Conservation (phyloP, 2,888 invertebrate genomes). For the Macaria liturata region DNA sequence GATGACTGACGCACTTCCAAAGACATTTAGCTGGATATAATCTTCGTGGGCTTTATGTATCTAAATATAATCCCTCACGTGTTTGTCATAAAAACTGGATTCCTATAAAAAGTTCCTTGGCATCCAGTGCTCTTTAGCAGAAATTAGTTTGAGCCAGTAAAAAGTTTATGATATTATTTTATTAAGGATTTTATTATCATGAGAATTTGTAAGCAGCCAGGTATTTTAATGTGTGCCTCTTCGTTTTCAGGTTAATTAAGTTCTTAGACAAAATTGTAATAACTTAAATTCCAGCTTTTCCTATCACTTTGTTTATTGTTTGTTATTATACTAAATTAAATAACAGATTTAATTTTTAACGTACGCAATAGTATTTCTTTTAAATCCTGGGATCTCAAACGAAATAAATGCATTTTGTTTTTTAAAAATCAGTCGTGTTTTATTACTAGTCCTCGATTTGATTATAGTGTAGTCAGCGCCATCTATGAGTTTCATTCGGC, state of each 20-base stretch:
- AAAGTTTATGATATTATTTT: conserved; percentile 11
- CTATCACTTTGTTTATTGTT: no score
- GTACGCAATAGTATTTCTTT: no score
- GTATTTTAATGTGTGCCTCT: no score
- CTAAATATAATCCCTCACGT: conserved; percentile 58
- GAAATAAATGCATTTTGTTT: neutral
- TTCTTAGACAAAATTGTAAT: no score
- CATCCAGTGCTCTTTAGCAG: conserved; percentile 41
- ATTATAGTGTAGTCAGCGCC: conserved; percentile 25
- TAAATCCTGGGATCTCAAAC: no score
- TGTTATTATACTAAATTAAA: no score
- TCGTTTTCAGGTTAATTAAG: no score
- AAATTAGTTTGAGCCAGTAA: conserved; percentile 34
- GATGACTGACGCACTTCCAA: conserved; percentile 48
- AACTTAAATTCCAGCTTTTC: no score
- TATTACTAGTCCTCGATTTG: no score
- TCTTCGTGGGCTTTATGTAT: conserved; percentile 25
- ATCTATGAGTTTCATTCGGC: conserved; percentile 28
- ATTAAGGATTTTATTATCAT: neutral
- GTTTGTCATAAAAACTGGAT: conserved; percentile 46
- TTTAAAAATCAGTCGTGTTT: neutral
- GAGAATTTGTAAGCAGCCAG: neutral
- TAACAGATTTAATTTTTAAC: no score
- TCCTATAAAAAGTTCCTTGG: conserved; percentile 53
- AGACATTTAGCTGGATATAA: conserved; percentile 41